Evolutionary conservation across 1,140 invertebrate genomes (phyloP), one percentile per base, ranked within the genome.

Genomic region (Drosophila gunungcola): DNA sequence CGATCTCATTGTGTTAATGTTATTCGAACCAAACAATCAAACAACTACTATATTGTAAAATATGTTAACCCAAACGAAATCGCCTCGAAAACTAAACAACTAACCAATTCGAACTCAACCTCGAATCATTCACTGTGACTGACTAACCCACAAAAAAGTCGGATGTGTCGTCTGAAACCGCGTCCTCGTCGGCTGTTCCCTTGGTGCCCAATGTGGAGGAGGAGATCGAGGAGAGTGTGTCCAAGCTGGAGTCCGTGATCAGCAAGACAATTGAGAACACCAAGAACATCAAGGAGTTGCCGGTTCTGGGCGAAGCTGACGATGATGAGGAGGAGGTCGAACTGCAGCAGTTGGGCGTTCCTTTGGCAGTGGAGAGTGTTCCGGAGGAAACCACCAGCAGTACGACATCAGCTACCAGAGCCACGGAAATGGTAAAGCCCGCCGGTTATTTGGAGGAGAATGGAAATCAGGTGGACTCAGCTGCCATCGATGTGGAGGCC

Each of bases 191-290:
- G 4, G 39, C 60, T 5, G 34, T 13, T 6, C 42, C 64, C 45
- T 32, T 67, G 32, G 46, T 54, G 3, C 32, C 36, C 21, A 80
- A 61, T 34, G 73, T 90, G 34, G 77, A 91, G 42, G 83, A 91
- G 68, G 91, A 91, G 56, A 91, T 92, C 48, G 69, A 88, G 45
- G 81, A 91, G 63, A 85, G 90, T 48, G 90, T 92, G 53, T 91
- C 91, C 16, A 80, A 83, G 56, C 51, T 92, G 76, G 86, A 92
- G 76, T 91, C 85, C 0, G 85, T 90, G 27, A 92, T 92, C 36
- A 91, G 86, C 55, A 91, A 92, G 53, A 92, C 91, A 6, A 85
- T 90, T 58, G 92, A 92, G 65, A 92, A 92, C 56, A 92, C 90
- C 0, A 91, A 91, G 48, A 84, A 91, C 27, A 83, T 91, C 25